These are phyloP conservation scores for Stichopus chloronotus DNA, from an alignment of 35 echinoderm and acorn worm genomes.

Conservation along the genomic window DNA sequence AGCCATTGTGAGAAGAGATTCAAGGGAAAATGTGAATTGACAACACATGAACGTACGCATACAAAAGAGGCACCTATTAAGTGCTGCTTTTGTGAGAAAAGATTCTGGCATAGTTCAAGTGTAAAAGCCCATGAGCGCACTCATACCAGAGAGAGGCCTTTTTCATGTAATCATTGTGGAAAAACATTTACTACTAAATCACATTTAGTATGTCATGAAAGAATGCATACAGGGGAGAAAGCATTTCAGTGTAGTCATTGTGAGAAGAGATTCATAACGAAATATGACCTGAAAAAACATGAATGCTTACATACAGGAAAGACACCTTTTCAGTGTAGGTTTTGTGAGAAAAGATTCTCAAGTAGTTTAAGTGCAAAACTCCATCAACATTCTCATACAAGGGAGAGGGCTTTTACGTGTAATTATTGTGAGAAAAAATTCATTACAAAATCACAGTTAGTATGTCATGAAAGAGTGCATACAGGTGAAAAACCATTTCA, in stretches of 20 bases:
- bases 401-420: not conserved
- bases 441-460: too few relatives aligned
- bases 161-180: not conserved
- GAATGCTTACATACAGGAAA: not conserved
- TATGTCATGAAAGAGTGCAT: too few relatives aligned
- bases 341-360: constrained; percentile 39
- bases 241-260: too few relatives aligned
- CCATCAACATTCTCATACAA: constrained; percentile 31
- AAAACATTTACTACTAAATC: not conserved
- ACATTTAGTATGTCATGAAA: not conserved
- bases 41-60: too few relatives aligned
- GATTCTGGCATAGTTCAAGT: too few relatives aligned
- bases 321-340: constrained; percentile 30
- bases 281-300: too few relatives aligned
- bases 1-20: too few relatives aligned
- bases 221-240: not conserved
- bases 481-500: not conserved
- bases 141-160: not conserved
- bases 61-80: too few relatives aligned
- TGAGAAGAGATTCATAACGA: too few relatives aligned
- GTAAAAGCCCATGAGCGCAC: too few relatives aligned
- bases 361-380: not conserved
- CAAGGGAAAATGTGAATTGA: too few relatives aligned
- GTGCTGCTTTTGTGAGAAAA: too few relatives aligned
- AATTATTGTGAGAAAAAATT: not conserved